Evolutionary conservation across 2,888 invertebrate species (phyloP), one percentile per base, ranked within the genome.

Genomic region (Anorthoa munda): DNA sequence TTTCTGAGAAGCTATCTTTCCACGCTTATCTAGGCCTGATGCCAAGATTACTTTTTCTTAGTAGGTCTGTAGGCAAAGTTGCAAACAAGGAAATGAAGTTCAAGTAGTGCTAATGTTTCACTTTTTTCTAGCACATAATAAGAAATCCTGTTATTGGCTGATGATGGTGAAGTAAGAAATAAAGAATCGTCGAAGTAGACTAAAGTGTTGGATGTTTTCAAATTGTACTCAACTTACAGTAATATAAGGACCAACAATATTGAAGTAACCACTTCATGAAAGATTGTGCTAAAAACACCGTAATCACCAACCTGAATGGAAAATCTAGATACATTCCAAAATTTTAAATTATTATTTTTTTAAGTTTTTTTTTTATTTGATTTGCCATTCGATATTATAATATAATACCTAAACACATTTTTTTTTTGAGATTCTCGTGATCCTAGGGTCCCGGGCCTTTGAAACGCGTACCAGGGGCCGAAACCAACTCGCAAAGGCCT

Each of bases 11-110:
- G 18, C 18, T 55, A 48, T 50, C 18, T 46, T 60, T n/a, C 9
- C 2, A 55, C 18, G 17, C 23, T 39, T 63, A 46, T 50, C 55
- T 55, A 51, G 45, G 46, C 51, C 31, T 31, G 23, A 3, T 72
- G 66, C 31, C 46, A 75, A 63, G 9, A 45, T 55, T 18, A 31
- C n/a, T n/a, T 72, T 50, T 73, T 45, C 23, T 58, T 13, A 65
- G 26, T 45, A 55, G 17, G 21, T 50, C 13, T 59, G 31, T 50
- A 65, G 48, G 23, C 21, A 26, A 46, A 51, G 4, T 17, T 61
- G 39, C 9, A 13, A 45, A 17, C 18, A 53, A 69, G 13, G 4
- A 45, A 4, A 26, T 21, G 13, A 18, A 74, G 21, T 26, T 9
- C 2, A 39, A 39, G 39, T 53, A 17, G 15, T 45, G 39, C 3